Evolutionary conservation across 2,888 invertebrate species (phyloP).

Genomic region (Chydorus sphaericus): DNA sequence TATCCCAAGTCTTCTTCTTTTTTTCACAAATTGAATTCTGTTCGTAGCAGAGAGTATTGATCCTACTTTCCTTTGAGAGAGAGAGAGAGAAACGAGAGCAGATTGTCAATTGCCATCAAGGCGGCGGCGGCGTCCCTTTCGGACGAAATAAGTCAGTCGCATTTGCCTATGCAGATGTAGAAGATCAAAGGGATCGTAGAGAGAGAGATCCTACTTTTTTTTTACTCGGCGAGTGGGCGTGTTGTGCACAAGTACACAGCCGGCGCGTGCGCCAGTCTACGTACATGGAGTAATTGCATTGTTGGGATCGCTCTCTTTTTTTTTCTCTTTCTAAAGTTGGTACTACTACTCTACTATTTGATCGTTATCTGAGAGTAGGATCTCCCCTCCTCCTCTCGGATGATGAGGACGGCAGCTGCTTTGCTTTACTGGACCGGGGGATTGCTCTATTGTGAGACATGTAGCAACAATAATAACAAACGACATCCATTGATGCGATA

Average conservation of each 20-base stretch:
- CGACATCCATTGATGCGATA: too few relatives aligned
- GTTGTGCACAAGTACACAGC: too few relatives aligned
- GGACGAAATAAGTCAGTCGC: conserved; percentile 7
- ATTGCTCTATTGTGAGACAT: neutral
- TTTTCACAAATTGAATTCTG: neutral
- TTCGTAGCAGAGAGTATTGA: neutral
- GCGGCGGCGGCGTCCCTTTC: too few relatives aligned
- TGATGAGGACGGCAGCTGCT: too few relatives aligned
- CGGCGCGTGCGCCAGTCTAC: conserved; percentile 4
- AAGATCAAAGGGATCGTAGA: conserved; percentile 4
- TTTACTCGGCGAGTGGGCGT: too few relatives aligned
- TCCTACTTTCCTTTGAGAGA: neutral
- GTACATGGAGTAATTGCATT: neutral
- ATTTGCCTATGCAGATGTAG: conserved; percentile 5
- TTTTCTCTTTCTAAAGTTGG: too few relatives aligned
- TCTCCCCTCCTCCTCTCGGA: neutral
- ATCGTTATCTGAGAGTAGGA: neutral
- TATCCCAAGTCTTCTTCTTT: neutral
- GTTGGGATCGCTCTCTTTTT: conserved; percentile 1
- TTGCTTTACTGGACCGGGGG: neutral
- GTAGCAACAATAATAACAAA: neutral
- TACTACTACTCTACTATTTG: neutral
- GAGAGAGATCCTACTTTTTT: conserved; percentile 1
- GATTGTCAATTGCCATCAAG: conserved; percentile 6
- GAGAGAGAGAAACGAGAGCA: neutral